Evolutionary conservation across 2,797 vertebrate genomes (phyloP).

Genomic region (Zalophus californianus): DNA sequence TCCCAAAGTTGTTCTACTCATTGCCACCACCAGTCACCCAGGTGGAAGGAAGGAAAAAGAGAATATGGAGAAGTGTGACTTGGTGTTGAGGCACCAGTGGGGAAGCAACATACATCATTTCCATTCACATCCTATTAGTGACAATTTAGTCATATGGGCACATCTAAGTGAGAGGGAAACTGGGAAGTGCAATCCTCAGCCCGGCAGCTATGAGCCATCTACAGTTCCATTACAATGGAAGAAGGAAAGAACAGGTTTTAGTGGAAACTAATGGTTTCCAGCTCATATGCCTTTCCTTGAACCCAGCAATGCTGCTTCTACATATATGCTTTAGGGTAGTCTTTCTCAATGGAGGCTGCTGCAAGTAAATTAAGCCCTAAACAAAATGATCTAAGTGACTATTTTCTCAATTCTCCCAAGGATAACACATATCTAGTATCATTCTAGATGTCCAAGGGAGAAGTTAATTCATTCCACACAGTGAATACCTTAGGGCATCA

Average conservation of each 20-base stretch:
- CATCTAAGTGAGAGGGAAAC: slow-evolving; percentile 6
- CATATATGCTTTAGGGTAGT: background rate
- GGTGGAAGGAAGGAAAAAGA: background rate
- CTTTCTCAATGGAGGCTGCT: background rate
- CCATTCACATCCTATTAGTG: background rate
- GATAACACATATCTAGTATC: background rate
- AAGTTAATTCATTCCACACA: background rate
- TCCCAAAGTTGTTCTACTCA: background rate
- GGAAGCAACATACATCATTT: background rate
- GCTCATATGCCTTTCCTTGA: background rate
- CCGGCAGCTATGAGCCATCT: background rate
- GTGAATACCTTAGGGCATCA: background rate
- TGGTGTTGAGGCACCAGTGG: background rate
- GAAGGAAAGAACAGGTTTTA: background rate
- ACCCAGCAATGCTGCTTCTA: background rate
- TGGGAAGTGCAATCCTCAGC: background rate
- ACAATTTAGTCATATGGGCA: background rate
- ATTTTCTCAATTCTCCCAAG: background rate
- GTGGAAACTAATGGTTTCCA: background rate
- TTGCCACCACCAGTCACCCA: background rate
- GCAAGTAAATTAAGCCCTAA: background rate
- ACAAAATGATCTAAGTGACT: background rate
- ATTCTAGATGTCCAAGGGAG: background rate
- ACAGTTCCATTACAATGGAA: background rate
- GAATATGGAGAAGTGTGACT: background rate